Percentiles rank a stretch among this genome's conserved stretches.
These are phyloP conservation scores for Epicauta chinensis DNA, from an alignment of 1,140 invertebrate species.

Conservation along the genomic window DNA sequence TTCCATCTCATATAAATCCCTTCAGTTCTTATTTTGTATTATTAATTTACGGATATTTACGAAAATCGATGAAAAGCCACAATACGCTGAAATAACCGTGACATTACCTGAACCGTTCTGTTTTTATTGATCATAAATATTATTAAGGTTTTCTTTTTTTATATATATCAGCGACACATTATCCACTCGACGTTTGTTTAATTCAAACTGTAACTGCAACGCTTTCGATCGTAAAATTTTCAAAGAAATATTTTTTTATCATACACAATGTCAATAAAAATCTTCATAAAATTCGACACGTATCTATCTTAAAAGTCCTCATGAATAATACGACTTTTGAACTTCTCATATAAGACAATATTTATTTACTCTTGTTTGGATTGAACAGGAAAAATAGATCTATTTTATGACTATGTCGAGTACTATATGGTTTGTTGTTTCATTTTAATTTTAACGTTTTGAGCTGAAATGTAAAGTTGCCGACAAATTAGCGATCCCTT, in stretches of 20 bases:
- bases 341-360: conserved; percentile 5
- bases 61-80: no score
- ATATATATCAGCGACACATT: conserved; percentile 9
- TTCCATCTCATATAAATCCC: no score
- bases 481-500: no score
- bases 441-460: no score
- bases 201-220: conserved; percentile 17
- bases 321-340: conserved; percentile 18
- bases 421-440: no score
- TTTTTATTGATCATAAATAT: conserved; percentile 17
- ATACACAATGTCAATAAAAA: conserved; percentile 17
- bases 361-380: no score
- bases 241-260: conserved; percentile 18
- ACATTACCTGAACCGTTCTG: conserved; percentile 16
- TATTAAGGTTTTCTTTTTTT: conserved; percentile 15
- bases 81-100: not conserved
- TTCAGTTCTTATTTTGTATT: no score
- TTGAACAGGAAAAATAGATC: no score
- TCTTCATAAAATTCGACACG: conserved; percentile 17
- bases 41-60: no score
- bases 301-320: conserved; percentile 12
- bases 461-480: no score
- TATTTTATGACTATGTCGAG: no score
- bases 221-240: conserved; percentile 13
- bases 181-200: conserved; percentile 17